Evolutionary conservation across 2,797 vertebrate species (phyloP), one percentile per base, ranked within the genome.

Genomic region (Babyrousa celebensis): DNA sequence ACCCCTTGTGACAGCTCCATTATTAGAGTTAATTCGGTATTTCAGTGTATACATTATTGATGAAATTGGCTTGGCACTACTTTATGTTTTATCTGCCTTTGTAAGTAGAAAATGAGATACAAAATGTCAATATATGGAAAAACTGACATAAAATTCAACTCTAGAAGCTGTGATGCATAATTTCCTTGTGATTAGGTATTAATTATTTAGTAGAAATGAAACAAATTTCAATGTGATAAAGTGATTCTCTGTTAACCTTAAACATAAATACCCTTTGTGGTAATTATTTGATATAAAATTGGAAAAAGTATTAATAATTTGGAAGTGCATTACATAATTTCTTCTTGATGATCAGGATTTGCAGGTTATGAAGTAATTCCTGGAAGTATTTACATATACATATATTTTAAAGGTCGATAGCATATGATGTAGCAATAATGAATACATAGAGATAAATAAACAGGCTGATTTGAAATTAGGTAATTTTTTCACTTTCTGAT

Each of bases 401-500:
- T 79, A 85, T 78, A 48, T 7, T 0, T 9, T 3, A 43, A 43
- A 82, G 71, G 6, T 85, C 15, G 89, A 89, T 9, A 3, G 17
- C 27, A 71, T 83, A 43, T 27, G 29, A 43, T 27, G 25, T 63
- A 52, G 9, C 4, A 29, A 83, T 79, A 71, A 21, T 80, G 29
- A 92, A 7, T 85, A 78, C 58, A 36, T 84, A 58, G 43, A 74
- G 23, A 88, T 58, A 74, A 74, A 86, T 93, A 91, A 87, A n/a
- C 3, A 60, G 14, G 3, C 29, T 58, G 23, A 78, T 74, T 95
- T 62, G 68, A 94, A 94, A 92, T 85, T 89, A 95, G 32, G 77
- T 63, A 58, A 27, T 77, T 71, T 89, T 96, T 96, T 95, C 48
- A 71, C 29, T 91, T 96, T 92, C 29, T 95, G 48, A 94, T 85